These are phyloP conservation scores for Glossosoma conforme DNA, from an alignment of 1,140 invertebrate species.

Conservation along the genomic window DNA sequence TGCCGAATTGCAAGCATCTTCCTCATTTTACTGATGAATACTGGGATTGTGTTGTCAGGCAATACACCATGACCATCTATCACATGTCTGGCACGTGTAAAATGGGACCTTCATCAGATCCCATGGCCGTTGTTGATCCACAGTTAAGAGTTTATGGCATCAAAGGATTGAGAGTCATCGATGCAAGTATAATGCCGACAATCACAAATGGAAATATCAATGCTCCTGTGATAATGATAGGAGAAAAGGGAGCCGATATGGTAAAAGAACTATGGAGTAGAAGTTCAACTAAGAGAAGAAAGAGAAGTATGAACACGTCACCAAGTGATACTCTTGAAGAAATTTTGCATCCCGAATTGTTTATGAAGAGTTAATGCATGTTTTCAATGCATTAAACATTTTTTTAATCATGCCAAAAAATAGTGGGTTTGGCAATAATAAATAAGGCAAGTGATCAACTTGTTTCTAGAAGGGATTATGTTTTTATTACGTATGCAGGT, in stretches of 20 bases:
- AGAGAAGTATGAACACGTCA: constrained; percentile 28
- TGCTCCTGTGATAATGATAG: constrained; percentile 88
- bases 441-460: no score
- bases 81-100: constrained; percentile 79
- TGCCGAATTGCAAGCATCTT: constrained; percentile 76
- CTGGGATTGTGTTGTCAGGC: constrained; percentile 72
- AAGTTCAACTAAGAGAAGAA: constrained; percentile 37
- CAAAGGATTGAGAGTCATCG: constrained; percentile 69
- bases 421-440: no score
- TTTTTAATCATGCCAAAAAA: no score
- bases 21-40: constrained; percentile 75
- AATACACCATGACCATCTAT: constrained; percentile 84
- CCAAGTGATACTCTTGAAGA: no score
- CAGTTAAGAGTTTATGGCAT: constrained; percentile 71
- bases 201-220: constrained; percentile 83
- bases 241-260: constrained; percentile 83
- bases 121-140: constrained; percentile 77
- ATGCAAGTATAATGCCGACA: constrained; percentile 76
- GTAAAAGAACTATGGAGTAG: constrained; percentile 68
- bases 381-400: no score
- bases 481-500: no score
- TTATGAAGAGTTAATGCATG: no score
- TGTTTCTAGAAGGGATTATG: no score
- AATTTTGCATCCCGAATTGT: no score
- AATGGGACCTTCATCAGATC: constrained; percentile 75